Base-by-base conservation (phyloP, 2,888 invertebrate genomes). In the Physocephala rufipes region DNA sequence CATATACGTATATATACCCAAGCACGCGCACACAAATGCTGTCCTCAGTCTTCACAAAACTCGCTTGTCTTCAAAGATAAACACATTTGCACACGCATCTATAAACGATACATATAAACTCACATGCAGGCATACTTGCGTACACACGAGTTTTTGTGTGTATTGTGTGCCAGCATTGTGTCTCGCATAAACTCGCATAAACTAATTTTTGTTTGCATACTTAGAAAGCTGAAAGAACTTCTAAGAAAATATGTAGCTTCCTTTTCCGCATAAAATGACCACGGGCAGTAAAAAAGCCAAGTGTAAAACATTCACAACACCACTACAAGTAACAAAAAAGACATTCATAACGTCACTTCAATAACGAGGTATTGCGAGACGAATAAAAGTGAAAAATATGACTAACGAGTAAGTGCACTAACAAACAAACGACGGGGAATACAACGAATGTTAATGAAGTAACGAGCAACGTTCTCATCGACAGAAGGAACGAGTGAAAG, bases 211-310 rank as follows among this genome's bases (percentile, higher is more conserved):
- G 43, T 61, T 30, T 47, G 47, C 67, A 47, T 59, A 59, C 67
- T 67, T 67, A 61, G 21, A 62, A 68, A 36, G 51, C 36, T 36
- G 36, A 36, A 45, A n/a, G 15, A 49, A 61, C 68, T 68, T 61
- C 68, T 62, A 62, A 64, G 77, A 81, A 81, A 81, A 82, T 80
- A 80, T 79, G 80, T 80, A 80, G 82, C 82, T 79, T 81, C 82
- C 81, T 79, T 76, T 76, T 79, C 81, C 81, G 79, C 73, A 72
- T 28, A 49, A 65, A 63, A 67, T 79, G 79, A 77, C 79, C 79
- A 77, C 78, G 78, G 78, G 81, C 75, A 78, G 76, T 30, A 55
- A 61, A 66, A 61, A 66, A 36, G 36, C 36, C 43, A 49, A 78
- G 74, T 28, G 58, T 28, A 26, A 74, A 73, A 55, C 13, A 67